These are phyloP conservation scores for Misgurnus mizolepis DNA, from an alignment of 2,113 vertebrate species.

Conservation along the genomic window DNA sequence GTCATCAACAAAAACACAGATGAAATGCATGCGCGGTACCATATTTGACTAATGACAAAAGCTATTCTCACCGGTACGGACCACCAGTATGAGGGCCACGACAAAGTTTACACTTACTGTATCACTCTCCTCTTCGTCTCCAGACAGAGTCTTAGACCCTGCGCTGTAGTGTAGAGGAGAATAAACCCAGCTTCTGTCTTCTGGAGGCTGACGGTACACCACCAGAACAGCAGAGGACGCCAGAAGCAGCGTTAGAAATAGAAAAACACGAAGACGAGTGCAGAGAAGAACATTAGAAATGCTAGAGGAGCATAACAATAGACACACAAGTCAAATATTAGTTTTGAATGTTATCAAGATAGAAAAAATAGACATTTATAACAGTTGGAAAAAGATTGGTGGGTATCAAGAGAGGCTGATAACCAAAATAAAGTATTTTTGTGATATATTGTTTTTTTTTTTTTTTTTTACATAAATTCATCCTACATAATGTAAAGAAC, in stretches of 20 bases:
- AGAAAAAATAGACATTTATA: too few species aligned
- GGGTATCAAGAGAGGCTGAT: too few species aligned
- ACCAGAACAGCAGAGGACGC: slow-evolving; percentile 81
- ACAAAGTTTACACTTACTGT: slow-evolving; percentile 87
- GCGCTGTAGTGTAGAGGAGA: slow-evolving; percentile 97
- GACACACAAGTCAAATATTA: too few species aligned
- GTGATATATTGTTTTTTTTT: too few species aligned
- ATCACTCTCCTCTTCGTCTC: slow-evolving; percentile 89
- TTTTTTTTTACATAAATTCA: too few species aligned
- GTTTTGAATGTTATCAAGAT: too few species aligned
- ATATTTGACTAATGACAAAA: too few species aligned
- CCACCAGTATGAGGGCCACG: background rate
- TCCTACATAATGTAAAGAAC: too few species aligned
- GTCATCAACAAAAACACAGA: too few species aligned
- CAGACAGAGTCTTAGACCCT: slow-evolving; percentile 86
- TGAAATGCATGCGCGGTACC: too few species aligned
- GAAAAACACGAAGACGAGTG: slow-evolving; percentile 54
- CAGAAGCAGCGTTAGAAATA: slow-evolving; percentile 54
- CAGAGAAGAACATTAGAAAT: slow-evolving; percentile 73
- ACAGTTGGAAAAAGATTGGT: too few species aligned
- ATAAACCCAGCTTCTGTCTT: slow-evolving; percentile 99
- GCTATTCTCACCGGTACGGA: background rate
- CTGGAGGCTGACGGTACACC: slow-evolving; percentile 87
- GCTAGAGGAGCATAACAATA: slow-evolving; percentile 47
- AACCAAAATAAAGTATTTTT: too few species aligned